Percentiles rank a stretch among this genome's conserved stretches.
Evolutionary conservation across 2,888 invertebrate species (phyloP).

Genomic region (Crematogaster levior): DNA sequence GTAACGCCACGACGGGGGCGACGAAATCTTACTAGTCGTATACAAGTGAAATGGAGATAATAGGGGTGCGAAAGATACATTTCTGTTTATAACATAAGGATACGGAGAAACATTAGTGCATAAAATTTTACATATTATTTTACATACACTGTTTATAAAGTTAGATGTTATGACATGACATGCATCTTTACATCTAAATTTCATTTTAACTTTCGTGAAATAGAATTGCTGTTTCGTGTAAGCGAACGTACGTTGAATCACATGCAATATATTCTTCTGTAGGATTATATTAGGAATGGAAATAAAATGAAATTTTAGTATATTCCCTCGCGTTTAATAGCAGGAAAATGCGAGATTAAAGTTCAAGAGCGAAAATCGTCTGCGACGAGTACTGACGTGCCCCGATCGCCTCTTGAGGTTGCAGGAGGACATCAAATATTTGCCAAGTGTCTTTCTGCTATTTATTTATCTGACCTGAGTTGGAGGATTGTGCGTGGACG

Average conservation of each 20-base stretch:
- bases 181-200: neutral
- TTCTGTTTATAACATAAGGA: neutral
- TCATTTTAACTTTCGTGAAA: slow-evolving; percentile 1
- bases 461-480: slow-evolving; percentile 76
- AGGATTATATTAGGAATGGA: neutral
- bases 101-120: neutral
- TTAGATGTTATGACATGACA: neutral
- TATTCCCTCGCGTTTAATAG: neutral
- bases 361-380: slow-evolving; percentile 50
- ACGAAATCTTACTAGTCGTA: slow-evolving; percentile 16
- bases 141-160: neutral
- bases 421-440: slow-evolving; percentile 73
- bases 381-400: slow-evolving; percentile 34
- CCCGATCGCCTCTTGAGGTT: slow-evolving; percentile 63
- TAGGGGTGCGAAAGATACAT: neutral
- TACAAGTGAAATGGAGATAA: neutral
- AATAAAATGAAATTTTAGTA: neutral
- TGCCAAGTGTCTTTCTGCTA: slow-evolving; percentile 75
- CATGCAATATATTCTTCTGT: neutral
- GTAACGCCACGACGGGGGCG: slow-evolving; percentile 33
- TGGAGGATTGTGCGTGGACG: slow-evolving; percentile 61
- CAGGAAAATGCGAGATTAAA: slow-evolving; percentile 50
- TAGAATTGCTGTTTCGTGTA: neutral
- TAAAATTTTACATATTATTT: neutral
- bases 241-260: neutral